These are phyloP conservation scores for Neodontobutis hainanensis DNA, from an alignment of 2,113 vertebrate species.

Conservation along the genomic window DNA sequence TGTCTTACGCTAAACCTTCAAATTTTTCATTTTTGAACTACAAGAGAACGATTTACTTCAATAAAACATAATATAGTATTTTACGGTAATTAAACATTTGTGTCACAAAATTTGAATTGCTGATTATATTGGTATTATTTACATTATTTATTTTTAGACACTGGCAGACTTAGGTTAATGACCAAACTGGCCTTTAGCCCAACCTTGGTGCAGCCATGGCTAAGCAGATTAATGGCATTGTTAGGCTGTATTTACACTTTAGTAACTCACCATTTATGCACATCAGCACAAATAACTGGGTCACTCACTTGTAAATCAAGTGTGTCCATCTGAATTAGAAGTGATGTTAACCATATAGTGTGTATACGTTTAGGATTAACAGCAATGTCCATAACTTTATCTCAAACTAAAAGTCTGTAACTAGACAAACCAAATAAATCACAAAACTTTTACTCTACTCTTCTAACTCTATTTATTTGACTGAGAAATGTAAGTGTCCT, in stretches of 20 bases:
- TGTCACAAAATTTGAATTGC: no score
- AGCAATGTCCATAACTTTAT: neutral
- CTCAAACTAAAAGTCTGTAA: neutral
- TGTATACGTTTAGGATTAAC: slow-evolving; percentile 2
- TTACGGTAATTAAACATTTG: no score
- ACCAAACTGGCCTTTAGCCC: neutral
- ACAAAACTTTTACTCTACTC: no score
- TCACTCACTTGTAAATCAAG: slow-evolving; percentile 8
- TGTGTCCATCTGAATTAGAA: slow-evolving; percentile 29
- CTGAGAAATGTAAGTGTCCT: no score
- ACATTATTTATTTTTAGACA: slow-evolving; percentile 2
- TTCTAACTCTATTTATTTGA: no score
- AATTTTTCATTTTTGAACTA: no score
- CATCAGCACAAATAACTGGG: slow-evolving; percentile 5
- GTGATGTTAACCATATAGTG: neutral
- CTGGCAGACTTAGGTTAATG: neutral
- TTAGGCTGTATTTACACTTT: slow-evolving; percentile 16
- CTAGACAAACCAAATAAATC: no score
- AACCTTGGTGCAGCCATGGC: neutral
- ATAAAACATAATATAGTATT: no score
- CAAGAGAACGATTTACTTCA: no score
- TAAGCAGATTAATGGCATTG: neutral
- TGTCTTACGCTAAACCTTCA: no score
- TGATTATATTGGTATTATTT: neutral
- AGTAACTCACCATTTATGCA: neutral